Conservation (phyloP, 2,797 vertebrate genomes). For the Rousettus madagascariensis region DNA sequence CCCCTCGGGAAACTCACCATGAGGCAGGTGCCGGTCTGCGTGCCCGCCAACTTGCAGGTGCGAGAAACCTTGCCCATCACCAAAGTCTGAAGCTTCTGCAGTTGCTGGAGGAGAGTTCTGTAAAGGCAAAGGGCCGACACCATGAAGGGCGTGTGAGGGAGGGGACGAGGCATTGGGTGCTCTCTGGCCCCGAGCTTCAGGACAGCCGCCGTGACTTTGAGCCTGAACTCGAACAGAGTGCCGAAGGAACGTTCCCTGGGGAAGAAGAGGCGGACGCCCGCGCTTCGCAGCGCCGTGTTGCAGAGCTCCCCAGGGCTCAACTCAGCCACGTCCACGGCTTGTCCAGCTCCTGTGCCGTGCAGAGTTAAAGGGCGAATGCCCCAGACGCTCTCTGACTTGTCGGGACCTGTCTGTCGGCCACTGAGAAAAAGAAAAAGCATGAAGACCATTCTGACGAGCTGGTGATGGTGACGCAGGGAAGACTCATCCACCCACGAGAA, state of each 20-base stretch:
- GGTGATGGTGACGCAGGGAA: background rate
- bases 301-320: background rate
- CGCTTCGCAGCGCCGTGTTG: background rate
- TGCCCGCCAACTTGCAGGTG: constrained; percentile 93
- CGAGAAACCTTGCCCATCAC: constrained; percentile 94
- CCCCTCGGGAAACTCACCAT: constrained; percentile 89
- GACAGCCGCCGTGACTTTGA: rapidly evolving
- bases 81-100: constrained; percentile 95
- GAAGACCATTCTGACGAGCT: background rate
- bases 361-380: background rate
- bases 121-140: constrained; percentile 27
- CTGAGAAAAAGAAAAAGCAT: background rate
- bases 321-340: too few species aligned
- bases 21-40: constrained; percentile 97
- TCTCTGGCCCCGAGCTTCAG: background rate
- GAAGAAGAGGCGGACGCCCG: background rate
- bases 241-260: background rate
- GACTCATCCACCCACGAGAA: background rate
- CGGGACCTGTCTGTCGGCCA: background rate
- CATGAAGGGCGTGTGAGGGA: background rate
- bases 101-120: constrained; percentile 97
- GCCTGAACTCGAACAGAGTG: background rate
- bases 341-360: background rate
- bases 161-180: rapidly evolving
- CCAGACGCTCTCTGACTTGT: background rate